Conservation (phyloP, 2,797 vertebrate genomes). For the Arnoldichthys spilopterus region DNA sequence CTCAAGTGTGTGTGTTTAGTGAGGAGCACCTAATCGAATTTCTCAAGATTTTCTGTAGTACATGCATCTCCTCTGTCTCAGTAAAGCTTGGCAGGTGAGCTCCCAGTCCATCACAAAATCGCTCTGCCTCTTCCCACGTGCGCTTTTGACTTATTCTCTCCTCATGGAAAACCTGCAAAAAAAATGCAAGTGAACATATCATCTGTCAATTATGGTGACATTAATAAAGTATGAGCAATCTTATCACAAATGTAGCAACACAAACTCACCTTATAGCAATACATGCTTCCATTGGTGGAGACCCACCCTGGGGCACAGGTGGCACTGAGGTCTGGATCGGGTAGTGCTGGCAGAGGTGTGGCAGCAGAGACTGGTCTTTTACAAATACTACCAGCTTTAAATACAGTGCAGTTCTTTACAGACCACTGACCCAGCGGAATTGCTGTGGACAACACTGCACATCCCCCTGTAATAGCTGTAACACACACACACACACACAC, state of each 20-base stretch:
- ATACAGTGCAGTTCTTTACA: conserved; percentile 84
- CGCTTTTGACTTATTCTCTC: conserved; percentile 89
- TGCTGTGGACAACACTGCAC: conserved; percentile 84
- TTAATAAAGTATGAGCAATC: neutral
- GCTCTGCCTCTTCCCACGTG: conserved; percentile 92
- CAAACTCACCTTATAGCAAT: conserved; percentile 90
- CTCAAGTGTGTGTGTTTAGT: neutral
- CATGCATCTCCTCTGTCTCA: conserved; percentile 77
- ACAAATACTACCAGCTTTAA: conserved; percentile 90
- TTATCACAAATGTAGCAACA: neutral
- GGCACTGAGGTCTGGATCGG: conserved; percentile 68
- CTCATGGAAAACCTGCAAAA: conserved; percentile 86
- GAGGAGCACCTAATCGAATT: conserved; percentile 83
- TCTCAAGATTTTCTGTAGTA: conserved; percentile 81
- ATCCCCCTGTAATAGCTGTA: conserved; percentile 81
- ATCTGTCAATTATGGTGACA: neutral
- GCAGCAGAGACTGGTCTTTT: conserved; percentile 77
- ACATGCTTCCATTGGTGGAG: conserved; percentile 67
- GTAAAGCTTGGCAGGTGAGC: conserved; percentile 89
- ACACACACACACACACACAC: conserved; percentile 32
- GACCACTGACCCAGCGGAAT: conserved; percentile 88
- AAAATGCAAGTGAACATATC: neutral
- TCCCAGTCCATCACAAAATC: conserved; percentile 90
- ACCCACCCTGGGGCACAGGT: conserved; percentile 88
- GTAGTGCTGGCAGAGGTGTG: conserved; percentile 69